Evolutionary conservation across 2,888 invertebrate genomes (phyloP), one percentile per base, ranked within the genome.

Genomic region (Falcaria lacertinaria): DNA sequence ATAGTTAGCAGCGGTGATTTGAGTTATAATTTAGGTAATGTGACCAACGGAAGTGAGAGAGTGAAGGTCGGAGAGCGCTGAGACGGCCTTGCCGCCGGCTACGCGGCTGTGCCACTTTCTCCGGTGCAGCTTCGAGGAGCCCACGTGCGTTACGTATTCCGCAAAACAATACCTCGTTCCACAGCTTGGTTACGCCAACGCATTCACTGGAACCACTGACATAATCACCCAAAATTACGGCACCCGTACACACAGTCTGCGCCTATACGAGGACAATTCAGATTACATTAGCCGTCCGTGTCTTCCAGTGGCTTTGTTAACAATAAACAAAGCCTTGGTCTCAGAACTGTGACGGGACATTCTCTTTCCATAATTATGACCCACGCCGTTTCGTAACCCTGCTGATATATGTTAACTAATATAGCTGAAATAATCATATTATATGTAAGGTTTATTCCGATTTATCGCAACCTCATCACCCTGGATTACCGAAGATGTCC

Each of bases 81-180:
- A 67, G 73, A 75, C 82, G 86, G 80, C 87, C 88, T 87, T 88
- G 87, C 83, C 82, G 75, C 54, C 69, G 79, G 81, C 78, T 83
- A 86, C 80, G 78, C 69, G 79, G 81, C 78, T 83, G 86, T 81
- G 78, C 82, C 69, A 87, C 88, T 88, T 87, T 88, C 88, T 80
- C 86, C 73, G 63, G 52, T 61, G 67, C 68, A 70, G 65, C 65
- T 67, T 54, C 54, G 57, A 57, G 63, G 60, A 69, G 69, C 80
- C 81, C 82, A 84, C 83, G 79, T 80, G 80, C 65, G 73, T 77
- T 78, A 74, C 73, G 75, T 76, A 62, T 66, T 59, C 54, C 50
- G 64, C 65, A 64, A 74, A 74, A 83, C 83, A 83, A 82, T 81
- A 70, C 54, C 57, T 52, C 48, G 73, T 73, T 69, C 70, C 62